Base-by-base conservation (phyloP, 2,888 invertebrate species). In the Nudaria mundana region DNA sequence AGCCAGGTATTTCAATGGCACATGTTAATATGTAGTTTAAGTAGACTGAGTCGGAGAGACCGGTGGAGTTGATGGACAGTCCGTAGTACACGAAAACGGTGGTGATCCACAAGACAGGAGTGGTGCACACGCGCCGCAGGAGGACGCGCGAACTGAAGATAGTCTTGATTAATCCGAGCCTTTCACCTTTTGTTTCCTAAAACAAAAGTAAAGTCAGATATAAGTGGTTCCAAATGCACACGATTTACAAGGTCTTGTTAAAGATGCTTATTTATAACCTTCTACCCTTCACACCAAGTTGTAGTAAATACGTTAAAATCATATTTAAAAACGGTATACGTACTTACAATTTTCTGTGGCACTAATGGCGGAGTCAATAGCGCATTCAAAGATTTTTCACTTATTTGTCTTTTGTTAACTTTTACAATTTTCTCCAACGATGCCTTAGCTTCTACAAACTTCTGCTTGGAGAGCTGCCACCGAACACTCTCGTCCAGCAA, bases 61-160 rank as follows among this genome's bases (percentile, higher is more conserved):
- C 88, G 1, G 94, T 93, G 0, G 95, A 92, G 78, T 94, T 95
- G 47, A 95, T 85, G 8, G 94, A 94, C 12, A 96, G 80, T 0
- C 95, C 95, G 61, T 94, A 95, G 78, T 94, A 96, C 8, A 95
- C 92, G 57, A 95, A 92, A 0, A 93, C 93, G 48, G 93, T 93
- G 1, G 94, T 92, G 34, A 94, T 91, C 95, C 95, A 95, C 83
- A 94, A 94, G 53, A 94, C 89, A 7, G 93, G 93, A 18, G 94
- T 93, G 25, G 92, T 92, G 25, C 91, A 64, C 36, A 93, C 76
- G 16, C 93, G 85, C 1, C 91, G 68, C 2, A 91, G 66, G 2
- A 93, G 76, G 8, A 85, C 75, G 0, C 71, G 71, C 0, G 91
- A 91, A 13, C 71, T 81, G 10, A 90, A 56, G 22, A 92, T 84